Conservation (phyloP, 92 coral and sea anemone genomes). For the Parazoanthus swiftii region DNA sequence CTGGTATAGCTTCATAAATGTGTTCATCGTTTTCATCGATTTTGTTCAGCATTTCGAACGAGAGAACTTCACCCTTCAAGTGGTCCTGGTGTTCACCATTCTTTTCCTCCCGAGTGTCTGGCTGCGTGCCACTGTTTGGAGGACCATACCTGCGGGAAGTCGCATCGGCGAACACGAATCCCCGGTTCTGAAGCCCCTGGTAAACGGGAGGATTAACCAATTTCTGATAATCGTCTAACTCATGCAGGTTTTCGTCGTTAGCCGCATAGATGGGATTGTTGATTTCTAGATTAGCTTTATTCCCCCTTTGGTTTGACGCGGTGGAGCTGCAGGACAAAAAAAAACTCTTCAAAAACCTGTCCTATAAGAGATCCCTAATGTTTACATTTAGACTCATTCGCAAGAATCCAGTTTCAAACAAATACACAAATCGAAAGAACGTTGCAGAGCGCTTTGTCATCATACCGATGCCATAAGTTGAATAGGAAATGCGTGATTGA, state of each 20-base stretch:
- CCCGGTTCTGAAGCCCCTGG: constrained; percentile 4
- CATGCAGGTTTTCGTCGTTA: neutral
- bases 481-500: too few species aligned
- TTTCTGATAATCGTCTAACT: neutral
- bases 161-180: neutral
- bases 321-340: neutral
- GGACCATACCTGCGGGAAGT: constrained; percentile 2
- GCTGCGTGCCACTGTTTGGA: neutral
- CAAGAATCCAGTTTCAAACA: too few species aligned
- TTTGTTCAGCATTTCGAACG: neutral
- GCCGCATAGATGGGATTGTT: neutral
- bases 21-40: neutral
- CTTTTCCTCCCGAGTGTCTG: neutral
- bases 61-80: neutral
- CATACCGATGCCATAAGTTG: too few species aligned
- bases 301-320: neutral
- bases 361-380: neutral
- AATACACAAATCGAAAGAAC: too few species aligned
- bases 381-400: neutral
- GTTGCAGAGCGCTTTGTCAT: too few species aligned
- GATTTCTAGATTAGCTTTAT: neutral
- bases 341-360: neutral
- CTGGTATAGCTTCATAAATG: neutral
- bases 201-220: neutral
- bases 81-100: neutral